Evolutionary conservation across 1,140 invertebrate species (phyloP), one percentile per base, ranked within the genome.

Genomic region (Zaprionus inermis): DNA sequence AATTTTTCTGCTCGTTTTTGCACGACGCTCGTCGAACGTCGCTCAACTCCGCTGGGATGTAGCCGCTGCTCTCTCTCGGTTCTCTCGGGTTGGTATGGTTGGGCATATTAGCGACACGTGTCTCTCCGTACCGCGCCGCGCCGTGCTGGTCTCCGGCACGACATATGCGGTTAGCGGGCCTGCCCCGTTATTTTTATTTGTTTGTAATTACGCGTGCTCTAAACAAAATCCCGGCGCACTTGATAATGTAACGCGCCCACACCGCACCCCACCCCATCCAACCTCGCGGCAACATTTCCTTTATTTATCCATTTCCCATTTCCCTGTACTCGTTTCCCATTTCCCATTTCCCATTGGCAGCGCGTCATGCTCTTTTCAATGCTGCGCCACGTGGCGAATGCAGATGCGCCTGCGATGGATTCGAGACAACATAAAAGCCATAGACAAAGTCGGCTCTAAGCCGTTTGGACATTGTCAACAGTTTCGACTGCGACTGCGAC

Each of bases 1-100:
- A 91, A 91, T 91, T 91, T 91, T 91, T 91, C 82, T 91, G 83
- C 85, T 91, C 86, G 86, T 90, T 91, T 91, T 91, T 44, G 38
- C 38, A 44, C 38, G 72, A 74, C 86, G 85, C 76, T 72, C 75
- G 64, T 54, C 67, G 83, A 83, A 85, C 81, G 86, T 32, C 86
- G 80, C 57, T 79, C 75, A 73, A 76, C 30, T 91, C 90, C 90
- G 11, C 56, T 79, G 90, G 90, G 90, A 91, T 68, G 36, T 9
- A 22, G 68, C 41, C 34, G 46, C 12, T 64, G 36, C 71, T 57
- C 44, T 7, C 24, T 59, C n/a, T 54, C 32, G n/a, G 41, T 49
- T 57, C 20, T 41, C 46, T 9, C 7, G 7, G 30, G 4, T 32
- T 32, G 30, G 30, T 52, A 24, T 28, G 58, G 22, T 24, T 24